A percentile compares a stretch with the other conserved stretches of the same genome.
These are phyloP conservation scores for Drosophila silvestris DNA, from an alignment of 2,888 invertebrate genomes.

Conservation along the genomic window DNA sequence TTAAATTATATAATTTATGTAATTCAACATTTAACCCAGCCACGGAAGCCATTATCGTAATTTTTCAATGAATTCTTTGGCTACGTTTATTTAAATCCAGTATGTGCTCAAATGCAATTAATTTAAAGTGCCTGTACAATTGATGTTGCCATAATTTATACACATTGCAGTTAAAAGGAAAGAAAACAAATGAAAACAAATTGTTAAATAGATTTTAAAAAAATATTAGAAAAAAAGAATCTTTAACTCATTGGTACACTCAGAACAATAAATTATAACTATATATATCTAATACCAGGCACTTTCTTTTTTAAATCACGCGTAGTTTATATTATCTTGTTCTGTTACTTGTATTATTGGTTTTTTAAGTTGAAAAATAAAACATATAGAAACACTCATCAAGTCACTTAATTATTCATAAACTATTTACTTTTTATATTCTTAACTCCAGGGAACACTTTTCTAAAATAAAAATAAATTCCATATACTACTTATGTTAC, in stretches of 20 bases:
- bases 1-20: constrained; percentile 77
- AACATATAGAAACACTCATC: too few relatives aligned
- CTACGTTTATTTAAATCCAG: constrained; percentile 60
- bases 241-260: not conserved
- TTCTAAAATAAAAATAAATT: not conserved
- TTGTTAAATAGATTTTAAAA: not conserved
- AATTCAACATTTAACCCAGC: constrained; percentile 62
- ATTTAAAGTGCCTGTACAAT: constrained; percentile 56
- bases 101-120: constrained; percentile 51
- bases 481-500: not conserved
- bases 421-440: too few relatives aligned
- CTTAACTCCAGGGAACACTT: not conserved
- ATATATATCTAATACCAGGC: not conserved
- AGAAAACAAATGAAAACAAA: not conserved
- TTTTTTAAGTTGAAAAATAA: not conserved
- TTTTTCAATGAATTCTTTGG: constrained; percentile 43
- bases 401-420: too few relatives aligned
- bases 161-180: not conserved
- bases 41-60: constrained; percentile 77
- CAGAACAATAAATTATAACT: too few relatives aligned
- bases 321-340: not conserved
- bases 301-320: too few relatives aligned
- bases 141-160: constrained; percentile 27
- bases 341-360: not conserved
- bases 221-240: not conserved